phyloP scores from a whole-genome alignment of 2,888 invertebrate genomes.

The Tachystola acroxantha region DNA sequence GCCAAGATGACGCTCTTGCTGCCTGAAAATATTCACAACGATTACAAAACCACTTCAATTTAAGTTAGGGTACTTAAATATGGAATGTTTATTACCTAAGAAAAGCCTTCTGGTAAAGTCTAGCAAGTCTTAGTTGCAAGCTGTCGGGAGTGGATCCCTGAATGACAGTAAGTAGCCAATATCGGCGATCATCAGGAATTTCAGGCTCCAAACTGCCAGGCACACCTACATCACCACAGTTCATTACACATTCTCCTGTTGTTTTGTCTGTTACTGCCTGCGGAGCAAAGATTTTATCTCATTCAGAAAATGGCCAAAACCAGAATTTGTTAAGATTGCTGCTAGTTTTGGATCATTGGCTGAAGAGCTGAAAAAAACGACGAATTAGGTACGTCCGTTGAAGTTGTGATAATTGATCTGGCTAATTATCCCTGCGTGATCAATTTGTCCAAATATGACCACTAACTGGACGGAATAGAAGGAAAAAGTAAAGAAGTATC shows the following conservation, averaged over 20 bases:
- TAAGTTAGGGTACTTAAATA: too few relatives aligned
- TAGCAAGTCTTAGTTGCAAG: constrained; percentile 85
- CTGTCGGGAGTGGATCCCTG: constrained; percentile 79
- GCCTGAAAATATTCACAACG: constrained; percentile 64
- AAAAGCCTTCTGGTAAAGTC: constrained; percentile 89
- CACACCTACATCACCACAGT: constrained; percentile 64
- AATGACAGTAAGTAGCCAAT: constrained; percentile 90
- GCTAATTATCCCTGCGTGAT: neutral
- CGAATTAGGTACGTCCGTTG: constrained; percentile 1
- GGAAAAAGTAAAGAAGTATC: too few relatives aligned
- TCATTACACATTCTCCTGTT: constrained; percentile 71
- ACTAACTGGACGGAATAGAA: too few relatives aligned
- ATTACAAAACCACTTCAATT: neutral
- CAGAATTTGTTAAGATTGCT: too few relatives aligned
- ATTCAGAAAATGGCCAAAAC: neutral
- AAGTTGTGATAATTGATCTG: constrained; percentile 2
- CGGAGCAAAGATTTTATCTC: too few relatives aligned
- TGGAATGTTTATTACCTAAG: constrained; percentile 78
- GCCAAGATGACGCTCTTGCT: constrained; percentile 89
- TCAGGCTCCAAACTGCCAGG: constrained; percentile 74
- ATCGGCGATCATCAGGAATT: constrained; percentile 81
- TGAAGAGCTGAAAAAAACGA: neutral
- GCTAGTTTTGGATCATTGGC: too few relatives aligned
- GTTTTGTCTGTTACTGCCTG: constrained; percentile 70
- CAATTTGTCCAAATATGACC: too few relatives aligned